A percentile compares a stretch with the other conserved stretches of the same genome.
Evolutionary conservation across 2,888 invertebrate genomes (phyloP).

Genomic region (Drosophila basisetae): DNA sequence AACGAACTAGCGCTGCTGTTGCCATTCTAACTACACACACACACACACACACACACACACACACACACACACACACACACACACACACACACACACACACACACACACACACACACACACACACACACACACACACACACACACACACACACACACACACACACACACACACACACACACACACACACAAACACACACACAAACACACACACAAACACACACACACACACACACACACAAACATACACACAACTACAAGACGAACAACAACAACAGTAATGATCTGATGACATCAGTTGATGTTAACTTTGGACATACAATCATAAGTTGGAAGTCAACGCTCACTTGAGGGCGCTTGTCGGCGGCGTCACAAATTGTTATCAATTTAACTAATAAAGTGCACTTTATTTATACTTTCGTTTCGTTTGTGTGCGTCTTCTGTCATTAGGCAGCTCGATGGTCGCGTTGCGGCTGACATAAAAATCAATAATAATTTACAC

Average conservation of each 20-base stretch:
- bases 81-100: not conserved
- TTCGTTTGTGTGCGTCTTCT: constrained; percentile 1
- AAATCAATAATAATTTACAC: constrained; percentile 72
- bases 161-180: not conserved
- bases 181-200: not conserved
- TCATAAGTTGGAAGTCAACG: constrained; percentile 25
- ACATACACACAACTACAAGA: not conserved
- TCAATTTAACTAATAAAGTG: constrained; percentile 68
- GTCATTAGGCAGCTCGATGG: constrained; percentile 51
- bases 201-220: not conserved
- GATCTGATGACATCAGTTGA: constrained; percentile 58
- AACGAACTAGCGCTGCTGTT: constrained; percentile 58
- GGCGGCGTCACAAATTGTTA: constrained; percentile 43
- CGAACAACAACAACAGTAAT: constrained; percentile 1
- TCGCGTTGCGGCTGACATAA: constrained; percentile 37
- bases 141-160: not conserved
- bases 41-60: no score
- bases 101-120: not conserved
- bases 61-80: no score
- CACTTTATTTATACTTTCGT: constrained; percentile 29
- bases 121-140: not conserved
- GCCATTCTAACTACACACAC: constrained; percentile 12
- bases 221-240: not conserved
- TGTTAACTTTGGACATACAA: constrained; percentile 30
- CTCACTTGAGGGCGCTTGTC: constrained; percentile 19